Base-by-base conservation (phyloP, 2,113 vertebrate genomes). In the Lepus timidus region DNA sequence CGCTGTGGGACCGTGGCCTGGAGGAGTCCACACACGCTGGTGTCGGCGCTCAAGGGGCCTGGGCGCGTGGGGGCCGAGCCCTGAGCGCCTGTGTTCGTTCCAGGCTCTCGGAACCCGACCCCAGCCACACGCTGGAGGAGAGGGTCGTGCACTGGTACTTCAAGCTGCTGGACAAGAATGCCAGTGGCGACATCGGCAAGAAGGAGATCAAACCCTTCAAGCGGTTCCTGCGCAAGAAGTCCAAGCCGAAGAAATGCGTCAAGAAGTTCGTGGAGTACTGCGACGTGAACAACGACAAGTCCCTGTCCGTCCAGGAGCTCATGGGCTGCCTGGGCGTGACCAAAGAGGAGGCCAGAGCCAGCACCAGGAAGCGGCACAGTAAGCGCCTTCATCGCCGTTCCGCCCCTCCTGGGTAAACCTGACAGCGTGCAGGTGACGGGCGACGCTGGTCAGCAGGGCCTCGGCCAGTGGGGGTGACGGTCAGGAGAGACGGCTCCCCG, bases 251-350 rank as follows among this genome's bases (percentile, higher is more conserved):
- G 95, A 99, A 99, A 95, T 99, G 99, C 17, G 99, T 99, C 96
- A 99, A 99, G 98, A 99, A 99, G 97, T 99, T 99, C 94, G 99
- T 99, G 93, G 99, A 99, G 95, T 99, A 99, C 96, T 99, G 99
- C 2, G 99, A 99, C 87, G 98, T 98, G 94, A 99, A 99, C 97
- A 99, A 99, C 0, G 99, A 99, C 98, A 99, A 99, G 93, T 98
- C 99, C 3, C 97, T 99, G 74, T 99, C 99, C 1, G 98, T 99
- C 92, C 99, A 98, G 84, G 99, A 99, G 97, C 97, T 99, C 96
- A 99, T 99, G 98, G 99, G 99, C 75, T 99, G 99, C 96, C 98
- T 99, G 78, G 99, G 99, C 8, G 99, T 99, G 44, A 98, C 98
- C 75, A 99, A 99, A 97, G 99, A 99, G 93, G 99, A 99, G 39